Evolutionary conservation across 1,140 invertebrate genomes (phyloP), one percentile per base, ranked within the genome.

Genomic region (Propsilocerus akamusi): DNA sequence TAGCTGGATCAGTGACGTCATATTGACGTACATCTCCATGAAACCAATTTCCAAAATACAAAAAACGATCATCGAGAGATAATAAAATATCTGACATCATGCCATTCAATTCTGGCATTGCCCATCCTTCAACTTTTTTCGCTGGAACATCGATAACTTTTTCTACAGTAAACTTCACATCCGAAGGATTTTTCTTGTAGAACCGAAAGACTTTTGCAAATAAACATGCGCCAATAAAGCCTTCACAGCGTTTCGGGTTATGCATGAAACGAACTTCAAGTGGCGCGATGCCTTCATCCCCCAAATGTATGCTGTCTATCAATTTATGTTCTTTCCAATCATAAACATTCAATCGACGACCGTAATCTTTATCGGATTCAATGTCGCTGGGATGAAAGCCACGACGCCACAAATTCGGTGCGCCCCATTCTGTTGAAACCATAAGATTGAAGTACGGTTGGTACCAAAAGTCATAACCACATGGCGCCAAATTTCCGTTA

Each of bases 1-100:
- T 70, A 20, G 68, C 68, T 0, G 81, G 78, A 63, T 96, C 79
- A 0, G 78, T 78, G 48, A 98, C 84, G 63, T 97, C 89, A 60
- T 98, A 99, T 60, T 97, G 94, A 28, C 91, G 76, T 5, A 98
- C 74, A 61, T 97, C 93, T 11, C 85, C 95, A 59, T 97, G 93
- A 0, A 91, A 60, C 91, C 91, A 98, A 61, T 87, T 90, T 46
- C 80, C 84, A 28, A 95, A 74, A 65, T 95, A 98, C 1, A 98
- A 66, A 61, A 78, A 98, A 51, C 80, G 81, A 63, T 99, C 95
- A 64, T 98, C 93, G 62, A 99, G 62, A 1, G 94, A 97, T 24
- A 99, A 68, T 0, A 99, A 56, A 54, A 97, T 95, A 61, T 98
- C 94, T 0, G 90, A 90, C 50, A 97, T 86, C 66, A 97, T 75